Evolutionary conservation across 2,113 vertebrate genomes (phyloP).

Genomic region (Cynoglossus semilaevis): DNA sequence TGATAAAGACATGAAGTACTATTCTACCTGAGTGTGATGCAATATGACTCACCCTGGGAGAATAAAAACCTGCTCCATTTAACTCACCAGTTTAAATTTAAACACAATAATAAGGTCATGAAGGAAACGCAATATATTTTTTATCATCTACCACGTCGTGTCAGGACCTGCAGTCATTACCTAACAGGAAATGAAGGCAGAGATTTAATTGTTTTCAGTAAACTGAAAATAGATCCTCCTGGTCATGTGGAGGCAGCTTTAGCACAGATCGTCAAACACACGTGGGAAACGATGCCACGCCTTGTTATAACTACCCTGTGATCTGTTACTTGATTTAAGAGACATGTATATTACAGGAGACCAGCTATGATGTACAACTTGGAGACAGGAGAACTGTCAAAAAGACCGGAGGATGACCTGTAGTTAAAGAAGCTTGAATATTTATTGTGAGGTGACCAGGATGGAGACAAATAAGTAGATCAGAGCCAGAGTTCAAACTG

Average conservation of each 20-base stretch:
- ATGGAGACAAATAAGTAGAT: no score
- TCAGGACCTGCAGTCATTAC: slow-evolving; percentile 3
- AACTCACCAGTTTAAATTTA: background rate
- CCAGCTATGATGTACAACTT: no score
- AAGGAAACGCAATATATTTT: background rate
- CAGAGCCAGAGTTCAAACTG: no score
- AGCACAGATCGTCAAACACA: background rate
- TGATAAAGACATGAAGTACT: slow-evolving; percentile 25
- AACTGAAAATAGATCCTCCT: background rate
- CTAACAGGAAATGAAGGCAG: background rate
- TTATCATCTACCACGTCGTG: background rate
- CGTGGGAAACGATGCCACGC: background rate
- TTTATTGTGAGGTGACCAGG: no score
- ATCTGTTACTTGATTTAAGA: background rate
- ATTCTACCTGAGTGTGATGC: slow-evolving; percentile 11
- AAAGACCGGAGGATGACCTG: no score
- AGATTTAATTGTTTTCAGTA: background rate
- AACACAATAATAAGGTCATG: background rate
- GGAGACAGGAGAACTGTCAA: no score
- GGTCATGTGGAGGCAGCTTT: background rate
- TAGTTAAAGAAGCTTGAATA: no score
- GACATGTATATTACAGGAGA: background rate
- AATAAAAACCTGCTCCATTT: background rate
- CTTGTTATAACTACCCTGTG: background rate
- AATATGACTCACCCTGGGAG: slow-evolving; percentile 14